Evolutionary conservation across 2,888 invertebrate genomes (phyloP).

Genomic region (Habroteleia sp.): DNA sequence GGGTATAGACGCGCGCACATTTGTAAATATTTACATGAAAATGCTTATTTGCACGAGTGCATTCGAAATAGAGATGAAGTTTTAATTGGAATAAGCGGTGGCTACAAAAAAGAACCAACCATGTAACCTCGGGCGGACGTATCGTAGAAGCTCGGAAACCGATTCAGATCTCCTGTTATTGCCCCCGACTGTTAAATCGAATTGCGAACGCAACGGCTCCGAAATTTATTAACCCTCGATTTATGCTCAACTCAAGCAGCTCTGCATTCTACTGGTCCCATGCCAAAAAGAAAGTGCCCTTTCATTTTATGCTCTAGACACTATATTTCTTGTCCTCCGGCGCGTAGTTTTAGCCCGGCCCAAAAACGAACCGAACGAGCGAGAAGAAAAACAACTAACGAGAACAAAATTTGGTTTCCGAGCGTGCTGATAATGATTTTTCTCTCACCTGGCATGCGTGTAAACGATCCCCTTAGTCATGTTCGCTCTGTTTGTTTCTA

Average conservation of each 20-base stretch:
- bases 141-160: conserved; percentile 59
- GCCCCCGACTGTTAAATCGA: conserved; percentile 58
- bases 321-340: conserved; percentile 56
- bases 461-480: conserved; percentile 51
- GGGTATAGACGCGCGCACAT: too few relatives aligned
- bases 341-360: conserved; percentile 43
- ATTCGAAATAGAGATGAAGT: conserved; percentile 48
- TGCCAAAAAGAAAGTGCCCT: conserved; percentile 58
- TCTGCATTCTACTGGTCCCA: conserved; percentile 49
- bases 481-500: conserved; percentile 41
- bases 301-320: conserved; percentile 53
- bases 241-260: conserved; percentile 56
- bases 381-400: conserved; percentile 34
- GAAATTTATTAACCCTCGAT: conserved; percentile 62
- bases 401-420: conserved; percentile 26
- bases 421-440: conserved; percentile 43
- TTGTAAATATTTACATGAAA: conserved; percentile 39
- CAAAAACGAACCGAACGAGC: conserved; percentile 36
- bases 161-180: conserved; percentile 59
- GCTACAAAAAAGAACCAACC: conserved; percentile 10
- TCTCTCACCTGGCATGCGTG: conserved; percentile 50
- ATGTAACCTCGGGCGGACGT: conserved; percentile 41
- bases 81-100: conserved; percentile 55
- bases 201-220: conserved; percentile 54
- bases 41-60: conserved; percentile 24